These are phyloP conservation scores for Tyrannus savana DNA, from an alignment of 2,113 vertebrate species.

Conservation along the genomic window DNA sequence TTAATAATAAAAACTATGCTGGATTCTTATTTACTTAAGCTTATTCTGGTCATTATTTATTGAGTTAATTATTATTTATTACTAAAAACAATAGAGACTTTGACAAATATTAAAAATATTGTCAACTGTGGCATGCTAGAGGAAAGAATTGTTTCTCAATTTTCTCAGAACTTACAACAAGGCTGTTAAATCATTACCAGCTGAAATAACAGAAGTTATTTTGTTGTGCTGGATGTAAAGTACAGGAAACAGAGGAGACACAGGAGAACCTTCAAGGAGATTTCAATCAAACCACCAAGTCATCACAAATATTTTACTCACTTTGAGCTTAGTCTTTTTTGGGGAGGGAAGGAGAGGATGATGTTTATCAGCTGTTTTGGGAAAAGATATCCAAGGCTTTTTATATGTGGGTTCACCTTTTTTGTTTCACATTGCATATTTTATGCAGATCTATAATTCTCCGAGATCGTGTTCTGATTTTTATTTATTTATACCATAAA, in stretches of 20 bases:
- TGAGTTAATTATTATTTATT: background rate
- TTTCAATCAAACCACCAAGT: constrained; percentile 15
- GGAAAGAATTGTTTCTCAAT: background rate
- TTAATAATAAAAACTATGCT: background rate
- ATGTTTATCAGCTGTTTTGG: background rate
- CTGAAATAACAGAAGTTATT: constrained; percentile 61
- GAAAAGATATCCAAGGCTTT: background rate
- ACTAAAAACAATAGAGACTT: background rate
- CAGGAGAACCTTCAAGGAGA: constrained; percentile 18
- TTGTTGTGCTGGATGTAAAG: background rate
- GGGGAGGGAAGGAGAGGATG: background rate
- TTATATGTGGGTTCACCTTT: constrained; percentile 9
- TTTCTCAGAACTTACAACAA: background rate
- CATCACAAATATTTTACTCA: constrained; percentile 24
- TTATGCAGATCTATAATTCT: background rate
- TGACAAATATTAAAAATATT: background rate
- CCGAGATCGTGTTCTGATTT: background rate
- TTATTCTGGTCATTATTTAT: background rate
- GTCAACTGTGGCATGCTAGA: background rate
- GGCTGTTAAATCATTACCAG: constrained; percentile 60
- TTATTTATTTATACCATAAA: constrained; percentile 1
- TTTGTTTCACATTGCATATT: background rate
- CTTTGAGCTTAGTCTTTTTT: background rate
- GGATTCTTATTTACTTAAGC: background rate
- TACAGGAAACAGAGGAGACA: constrained; percentile 40